Evolutionary conservation across 2,888 invertebrate genomes (phyloP), one percentile per base, ranked within the genome.

Genomic region (Pammene fasciana): DNA sequence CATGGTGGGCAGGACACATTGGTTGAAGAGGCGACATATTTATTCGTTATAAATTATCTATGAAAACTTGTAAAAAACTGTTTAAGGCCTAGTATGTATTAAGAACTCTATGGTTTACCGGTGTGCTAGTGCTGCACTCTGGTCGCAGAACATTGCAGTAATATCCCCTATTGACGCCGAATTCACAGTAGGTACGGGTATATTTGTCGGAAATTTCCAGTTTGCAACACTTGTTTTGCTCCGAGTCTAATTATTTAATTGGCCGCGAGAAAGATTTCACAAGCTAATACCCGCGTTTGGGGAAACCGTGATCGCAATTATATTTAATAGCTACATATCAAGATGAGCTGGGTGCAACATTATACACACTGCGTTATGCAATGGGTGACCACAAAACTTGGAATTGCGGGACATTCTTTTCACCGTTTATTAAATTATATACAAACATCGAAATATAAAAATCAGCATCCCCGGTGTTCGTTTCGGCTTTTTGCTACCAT

Each of bases 261-360:
- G 50, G 13, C 16, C n/a, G 14, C 26, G 13, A 38, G 38, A 11
- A 26, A 1, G 26, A 59, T 67, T 67, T 67, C 67, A 43, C 67
- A 52, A 67, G 13, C 13, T 48, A 59, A 59, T 16, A 7, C 18
- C 52, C 9, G 36, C n/a, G 38, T 50, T 52, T 66, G 52, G 43
- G 52, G 9, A 66, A 59, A 57, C 50, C 26, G 41, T 18, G 26
- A 45, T 36, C 0, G 36, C 36, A 60, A 67, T 67, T 60, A 64
- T 52, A 16, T 34, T n/a, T 67, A 60, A 67, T 67, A 60, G 59
- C 59, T 67, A 59, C 59, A 52, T 57, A 52, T 66, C 57, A 16
- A n/a, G 14, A 57, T 59, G 50, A 50, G 50, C 18, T 50, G 16
- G 52, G 45, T 54, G 59, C 52, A 45, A 60, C 48, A 67, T 54